Percentiles rank a stretch among this genome's conserved stretches.
These are phyloP conservation scores for Hydrolagus affinis DNA, from an alignment of 2,113 vertebrate genomes.

Conservation along the genomic window DNA sequence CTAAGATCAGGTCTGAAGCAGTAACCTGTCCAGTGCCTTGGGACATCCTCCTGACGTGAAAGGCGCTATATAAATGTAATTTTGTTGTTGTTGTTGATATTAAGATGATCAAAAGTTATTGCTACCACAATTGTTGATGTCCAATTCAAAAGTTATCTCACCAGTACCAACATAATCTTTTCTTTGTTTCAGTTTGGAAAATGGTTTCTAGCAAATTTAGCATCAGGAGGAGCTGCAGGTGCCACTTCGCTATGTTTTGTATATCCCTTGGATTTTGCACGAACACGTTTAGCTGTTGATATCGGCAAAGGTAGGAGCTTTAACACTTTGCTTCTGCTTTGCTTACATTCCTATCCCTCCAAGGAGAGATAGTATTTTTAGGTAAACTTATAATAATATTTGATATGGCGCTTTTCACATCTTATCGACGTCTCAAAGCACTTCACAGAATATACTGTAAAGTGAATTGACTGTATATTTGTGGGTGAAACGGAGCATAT, in stretches of 20 bases:
- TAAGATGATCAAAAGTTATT: background rate
- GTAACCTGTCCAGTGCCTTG: too few relatives aligned
- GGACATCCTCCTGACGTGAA: too few relatives aligned
- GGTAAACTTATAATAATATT: too few relatives aligned
- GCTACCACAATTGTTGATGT: background rate
- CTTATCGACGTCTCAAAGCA: too few relatives aligned
- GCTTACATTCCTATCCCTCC: too few relatives aligned
- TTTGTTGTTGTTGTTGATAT: background rate
- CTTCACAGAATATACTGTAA: too few relatives aligned
- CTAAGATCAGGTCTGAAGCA: too few relatives aligned
- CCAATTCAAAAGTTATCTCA: background rate
- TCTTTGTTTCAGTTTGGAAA: constrained; percentile 45
- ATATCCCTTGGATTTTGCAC: constrained; percentile 45
- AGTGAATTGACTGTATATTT: too few relatives aligned
- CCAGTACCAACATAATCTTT: background rate
- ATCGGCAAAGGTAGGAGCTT: constrained; percentile 43
- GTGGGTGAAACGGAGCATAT: too few relatives aligned
- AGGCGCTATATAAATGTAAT: too few relatives aligned
- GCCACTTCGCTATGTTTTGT: constrained; percentile 48
- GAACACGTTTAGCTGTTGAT: constrained; percentile 43
- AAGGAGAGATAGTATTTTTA: too few relatives aligned
- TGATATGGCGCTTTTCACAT: too few relatives aligned
- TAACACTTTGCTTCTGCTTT: background rate
- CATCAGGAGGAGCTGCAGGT: constrained; percentile 48
- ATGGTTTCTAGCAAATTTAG: constrained; percentile 48